Evolutionary conservation across 2,113 vertebrate genomes (phyloP).

Genomic region (Mastomys natalensis): DNA sequence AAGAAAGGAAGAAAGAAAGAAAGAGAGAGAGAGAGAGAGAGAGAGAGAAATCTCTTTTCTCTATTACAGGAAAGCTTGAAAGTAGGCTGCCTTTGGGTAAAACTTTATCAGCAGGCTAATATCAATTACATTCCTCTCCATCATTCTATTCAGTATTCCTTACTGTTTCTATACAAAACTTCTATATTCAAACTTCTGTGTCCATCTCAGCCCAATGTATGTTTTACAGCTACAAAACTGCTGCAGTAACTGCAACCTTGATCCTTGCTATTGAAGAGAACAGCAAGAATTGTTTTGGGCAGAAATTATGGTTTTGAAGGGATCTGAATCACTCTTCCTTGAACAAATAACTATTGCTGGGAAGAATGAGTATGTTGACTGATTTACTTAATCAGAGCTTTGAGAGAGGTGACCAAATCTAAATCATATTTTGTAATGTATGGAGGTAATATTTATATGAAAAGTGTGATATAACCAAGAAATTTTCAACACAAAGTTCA

Average conservation of each 20-base stretch:
- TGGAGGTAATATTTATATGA: neutral
- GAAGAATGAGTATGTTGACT: neutral
- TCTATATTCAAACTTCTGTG: neutral
- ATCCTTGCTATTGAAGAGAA: slow-evolving; percentile 18
- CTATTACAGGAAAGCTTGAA: slow-evolving; percentile 48
- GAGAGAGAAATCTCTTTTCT: no score
- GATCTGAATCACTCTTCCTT: neutral
- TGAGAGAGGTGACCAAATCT: neutral
- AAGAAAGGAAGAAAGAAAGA: no score
- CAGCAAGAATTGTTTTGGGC: neutral
- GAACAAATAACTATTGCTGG: neutral
- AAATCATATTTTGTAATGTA: neutral
- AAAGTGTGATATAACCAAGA: neutral
- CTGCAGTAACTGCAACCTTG: neutral
- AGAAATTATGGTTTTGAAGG: neutral
- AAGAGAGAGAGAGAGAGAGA: no score
- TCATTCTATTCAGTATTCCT: neutral
- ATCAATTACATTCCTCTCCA: neutral
- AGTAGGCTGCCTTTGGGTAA: neutral
- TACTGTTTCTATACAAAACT: neutral
- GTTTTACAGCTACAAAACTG: slow-evolving; percentile 13
- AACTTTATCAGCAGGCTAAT: neutral
- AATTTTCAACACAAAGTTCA: neutral
- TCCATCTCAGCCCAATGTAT: neutral
- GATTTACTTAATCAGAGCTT: neutral